Evolutionary conservation across 2,113 vertebrate species (phyloP), one percentile per base, ranked within the genome.

Genomic region (Natator depressus): DNA sequence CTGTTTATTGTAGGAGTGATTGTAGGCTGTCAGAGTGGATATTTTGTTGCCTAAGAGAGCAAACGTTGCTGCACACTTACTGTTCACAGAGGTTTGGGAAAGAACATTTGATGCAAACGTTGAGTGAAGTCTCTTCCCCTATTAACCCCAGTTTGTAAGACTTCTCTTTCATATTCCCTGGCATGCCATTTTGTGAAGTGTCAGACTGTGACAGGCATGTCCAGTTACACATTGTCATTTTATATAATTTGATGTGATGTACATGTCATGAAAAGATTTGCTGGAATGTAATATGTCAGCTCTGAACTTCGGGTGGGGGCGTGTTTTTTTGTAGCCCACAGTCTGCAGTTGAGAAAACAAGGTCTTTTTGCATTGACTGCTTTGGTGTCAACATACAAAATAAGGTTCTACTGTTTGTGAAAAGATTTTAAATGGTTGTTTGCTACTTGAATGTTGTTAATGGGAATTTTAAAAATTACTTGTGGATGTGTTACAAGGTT

Each of bases 101-200:
- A 95, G 86, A 91, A 53, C n/a, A 31, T 84, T 95, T 97, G 95
- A 97, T 88, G 93, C 19, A 89, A 91, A 94, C 35, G 8, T 46
- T 5, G 5, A 88, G 57, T 88, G 95, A 94, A 93, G 83, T 81
- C 72, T 38, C 49, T 1, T 2, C 46, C 85, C 72, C 87, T 47
- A 46, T 85, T 95, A 94, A 94, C 81, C 93, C 53, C 82, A 0
- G 62, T 91, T 78, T 89, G 50, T 2, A 50, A 80, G 53, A 4
- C 38, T 91, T 89, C 78, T 35, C 13, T 80, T 91, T 10, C 5
- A 1, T n/a, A 17, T 72, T 47, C 46, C 50, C 50, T 55, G 53
- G 31, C 75, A 13, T 0, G 0, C 69, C 75, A 2, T 25, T 19
- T 85, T 82, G 46, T 47, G 78, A 93, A 46, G 51, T 80, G 89